Base-by-base conservation (phyloP, 2,113 vertebrate species). In the Malurus cyaneus region DNA sequence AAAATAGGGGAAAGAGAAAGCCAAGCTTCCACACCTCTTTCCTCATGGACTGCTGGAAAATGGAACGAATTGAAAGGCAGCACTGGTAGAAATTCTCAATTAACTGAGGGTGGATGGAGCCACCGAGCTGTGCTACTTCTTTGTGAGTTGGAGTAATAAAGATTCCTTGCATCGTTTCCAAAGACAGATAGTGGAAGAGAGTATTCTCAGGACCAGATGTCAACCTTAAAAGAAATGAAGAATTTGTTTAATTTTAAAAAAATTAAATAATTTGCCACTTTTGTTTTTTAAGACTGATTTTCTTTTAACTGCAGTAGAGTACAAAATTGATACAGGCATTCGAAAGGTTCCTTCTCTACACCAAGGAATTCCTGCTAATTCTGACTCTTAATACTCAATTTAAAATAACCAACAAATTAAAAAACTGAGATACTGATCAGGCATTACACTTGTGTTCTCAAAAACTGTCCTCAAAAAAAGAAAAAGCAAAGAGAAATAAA, bases 81-180 rank as follows among this genome's bases (percentile, higher is more conserved):
- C 99, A 99, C 77, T 98, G 99, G 98, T 99, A 98, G 96, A 99
- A 99, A 96, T 99, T 99, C 92, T 98, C 98, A 42, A 99, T 98
- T 85, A 99, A 98, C 88, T 98, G 98, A 3, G 98, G 98, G 92
- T 99, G 99, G 79, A 99, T 96, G 79, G 98, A 98, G 92, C 99
- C 99, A 11, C 98, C 97, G 0, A 99, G 98, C 95, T 98, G 98
- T 65, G 98, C 97, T 86, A 99, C 97, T 54, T 99, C 99, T 89
- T 97, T 98, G 96, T 99, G 98, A 64, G 99, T 99, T 25, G 99
- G 99, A 53, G 99, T 98, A 79, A 99, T 99, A 93, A 99, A 99
- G 96, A 99, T 98, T 52, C 99, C 99, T 97, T 99, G 99, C 88
- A 99, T 97, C 0, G 97, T 98, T 96, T 99, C 99, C 98, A 99